These are phyloP conservation scores for Leuciscus waleckii DNA, from an alignment of 2,797 vertebrate species.

Conservation along the genomic window DNA sequence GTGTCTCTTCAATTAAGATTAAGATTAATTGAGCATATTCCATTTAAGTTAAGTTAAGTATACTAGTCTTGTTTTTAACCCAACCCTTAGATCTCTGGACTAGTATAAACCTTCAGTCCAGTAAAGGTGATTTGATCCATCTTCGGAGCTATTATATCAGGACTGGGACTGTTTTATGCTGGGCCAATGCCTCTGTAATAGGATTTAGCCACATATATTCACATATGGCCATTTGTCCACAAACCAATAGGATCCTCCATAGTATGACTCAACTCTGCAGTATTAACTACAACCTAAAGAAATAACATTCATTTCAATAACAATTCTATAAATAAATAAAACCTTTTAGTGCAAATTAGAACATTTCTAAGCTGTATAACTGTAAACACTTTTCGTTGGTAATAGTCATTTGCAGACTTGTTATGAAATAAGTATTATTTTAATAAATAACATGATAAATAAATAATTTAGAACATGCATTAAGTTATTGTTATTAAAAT, in stretches of 20 bases:
- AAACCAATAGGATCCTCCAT: neutral
- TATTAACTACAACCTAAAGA: conserved; percentile 2
- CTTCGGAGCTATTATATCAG: conserved; percentile 13
- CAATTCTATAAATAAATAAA: neutral
- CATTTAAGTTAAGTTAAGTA: conserved; percentile 69
- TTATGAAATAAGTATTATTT: neutral
- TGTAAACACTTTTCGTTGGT: neutral
- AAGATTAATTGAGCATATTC: conserved; percentile 69
- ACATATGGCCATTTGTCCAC: conserved; percentile 35
- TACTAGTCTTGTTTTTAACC: conserved; percentile 66
- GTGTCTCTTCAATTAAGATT: conserved; percentile 78
- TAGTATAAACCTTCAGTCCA: conserved; percentile 30
- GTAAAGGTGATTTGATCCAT: conserved; percentile 34
- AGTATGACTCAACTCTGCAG: neutral
- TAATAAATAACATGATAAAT: neutral
- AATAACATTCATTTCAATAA: neutral
- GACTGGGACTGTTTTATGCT: conserved; percentile 16
- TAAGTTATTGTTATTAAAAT: neutral
- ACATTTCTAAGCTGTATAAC: neutral
- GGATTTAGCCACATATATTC: conserved; percentile 42
- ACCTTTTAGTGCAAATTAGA: neutral
- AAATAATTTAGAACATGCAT: neutral
- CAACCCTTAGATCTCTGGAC: conserved; percentile 47
- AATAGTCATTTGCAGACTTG: neutral
- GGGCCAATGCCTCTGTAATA: conserved; percentile 36